Conservation (phyloP, 2,797 vertebrate genomes). For the Danio kyathit region DNA sequence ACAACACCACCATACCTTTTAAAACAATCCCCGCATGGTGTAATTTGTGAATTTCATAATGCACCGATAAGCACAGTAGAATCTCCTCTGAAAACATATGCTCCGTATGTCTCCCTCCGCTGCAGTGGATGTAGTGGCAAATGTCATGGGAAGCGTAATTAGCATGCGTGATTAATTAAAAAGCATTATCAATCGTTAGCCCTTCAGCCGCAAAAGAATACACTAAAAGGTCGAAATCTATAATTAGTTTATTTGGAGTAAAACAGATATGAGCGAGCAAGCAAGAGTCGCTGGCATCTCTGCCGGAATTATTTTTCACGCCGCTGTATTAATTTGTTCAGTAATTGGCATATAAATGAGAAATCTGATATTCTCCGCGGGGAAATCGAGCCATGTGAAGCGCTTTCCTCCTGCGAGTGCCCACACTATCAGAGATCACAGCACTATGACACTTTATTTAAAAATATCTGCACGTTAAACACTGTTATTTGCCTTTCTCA, state of each 20-base stretch:
- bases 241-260: conserved; percentile 69
- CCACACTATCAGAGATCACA: conserved; percentile 17
- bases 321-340: conserved; percentile 59
- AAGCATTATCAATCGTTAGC: conserved; percentile 59
- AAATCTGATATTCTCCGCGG: conserved; percentile 46
- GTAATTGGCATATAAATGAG: conserved; percentile 64
- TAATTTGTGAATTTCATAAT: conserved; percentile 32
- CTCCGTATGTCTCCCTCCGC: conserved; percentile 48
- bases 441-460: conserved; percentile 33
- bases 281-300: conserved; percentile 52
- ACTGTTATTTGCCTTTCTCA: conserved; percentile 33
- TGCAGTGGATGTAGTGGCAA: conserved; percentile 51
- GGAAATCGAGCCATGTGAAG: conserved; percentile 25
- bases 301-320: conserved; percentile 35
- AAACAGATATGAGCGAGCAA: conserved; percentile 59
- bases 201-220: conserved; percentile 46
- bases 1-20: not conserved
- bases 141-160: conserved; percentile 63
- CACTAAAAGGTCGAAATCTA: conserved; percentile 63
- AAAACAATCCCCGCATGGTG: conserved; percentile 18
- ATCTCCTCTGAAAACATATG: conserved; percentile 41
- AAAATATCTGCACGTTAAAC: conserved; percentile 36
- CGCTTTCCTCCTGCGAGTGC: conserved; percentile 32
- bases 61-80: conserved; percentile 38
- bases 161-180: conserved; percentile 66